Evolutionary conservation across 1,140 invertebrate species (phyloP), one percentile per base, ranked within the genome.

Genomic region (Papilio dardanus): DNA sequence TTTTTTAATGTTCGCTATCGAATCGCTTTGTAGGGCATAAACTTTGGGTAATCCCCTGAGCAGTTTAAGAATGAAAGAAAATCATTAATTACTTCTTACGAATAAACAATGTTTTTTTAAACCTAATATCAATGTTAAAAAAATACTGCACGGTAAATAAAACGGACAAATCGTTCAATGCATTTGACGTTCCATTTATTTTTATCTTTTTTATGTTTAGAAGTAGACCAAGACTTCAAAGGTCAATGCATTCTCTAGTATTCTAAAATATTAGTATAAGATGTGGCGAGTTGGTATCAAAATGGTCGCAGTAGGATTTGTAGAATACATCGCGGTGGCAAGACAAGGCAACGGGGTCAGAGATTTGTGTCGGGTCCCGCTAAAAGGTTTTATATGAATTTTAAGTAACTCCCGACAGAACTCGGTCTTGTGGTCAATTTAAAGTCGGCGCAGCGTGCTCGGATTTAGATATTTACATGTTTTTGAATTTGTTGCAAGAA

Each of bases 371-470:
- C 75, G 74, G 75, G 76, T 77, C 77, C 33, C 81, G 81, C 75
- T 76, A 78, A 78, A 81, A 81, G 79, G 76, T 83, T 83, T 83
- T 83, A 81, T 78, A 83, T 81, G 79, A 67, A 81, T 78, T 81
- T 81, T 79, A 79, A 78, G 76, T 74, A 62, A 76, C 75, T 76
- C 30, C 58, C 35, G 28, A 68, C 21, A 71, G 33, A 21, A 71
- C 14, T 62, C 50, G 75, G 31, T 35, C 30, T 71, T 76, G 42
- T 73, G 71, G 71, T 73, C 42, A 73, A 73, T 73, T 73, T 73
- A 73, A 71, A 71, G 42, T 73, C 35, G 24, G 40, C 35, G 28
- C 16, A 40, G 37, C 40, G 40, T n/a, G 68, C 37, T 24, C 7
- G 68, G 68, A 73, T 73, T 73, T 73, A 54, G 71, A 46, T 50